These are phyloP conservation scores for Cossypha polioptera DNA, from an alignment of 2,797 vertebrate species.

Conservation along the genomic window DNA sequence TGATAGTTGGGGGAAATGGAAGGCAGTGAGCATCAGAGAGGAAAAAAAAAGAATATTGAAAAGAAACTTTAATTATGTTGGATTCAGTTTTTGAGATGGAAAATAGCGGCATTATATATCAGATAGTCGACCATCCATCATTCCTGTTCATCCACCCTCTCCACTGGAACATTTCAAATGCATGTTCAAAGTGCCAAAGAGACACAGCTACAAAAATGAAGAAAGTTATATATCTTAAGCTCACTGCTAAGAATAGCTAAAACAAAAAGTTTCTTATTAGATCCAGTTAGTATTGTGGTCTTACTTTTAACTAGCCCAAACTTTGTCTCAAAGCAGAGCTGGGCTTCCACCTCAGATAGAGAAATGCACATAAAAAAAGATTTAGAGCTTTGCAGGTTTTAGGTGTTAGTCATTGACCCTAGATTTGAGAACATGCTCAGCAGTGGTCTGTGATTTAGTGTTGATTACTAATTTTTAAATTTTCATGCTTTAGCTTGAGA, in stretches of 20 bases:
- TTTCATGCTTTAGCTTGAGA: not conserved
- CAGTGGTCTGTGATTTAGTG: not conserved
- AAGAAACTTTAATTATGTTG: constrained; percentile 59
- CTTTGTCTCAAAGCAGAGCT: not conserved
- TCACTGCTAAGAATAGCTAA: not conserved
- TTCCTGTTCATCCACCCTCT: not conserved
- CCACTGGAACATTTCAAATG: constrained; percentile 20
- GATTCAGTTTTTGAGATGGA: constrained; percentile 38
- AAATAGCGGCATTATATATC: not conserved
- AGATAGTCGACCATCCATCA: constrained; percentile 17
- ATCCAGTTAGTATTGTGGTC: not conserved
- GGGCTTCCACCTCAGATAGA: not conserved
- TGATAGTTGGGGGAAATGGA: constrained; percentile 42
- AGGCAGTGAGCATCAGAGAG: constrained; percentile 23
- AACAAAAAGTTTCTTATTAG: not conserved
- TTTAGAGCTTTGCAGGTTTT: not conserved
- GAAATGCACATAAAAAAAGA: not conserved
- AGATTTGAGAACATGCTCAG: not conserved
- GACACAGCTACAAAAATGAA: not conserved
- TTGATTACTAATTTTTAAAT: not conserved
- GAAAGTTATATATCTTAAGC: constrained; percentile 22
- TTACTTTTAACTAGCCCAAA: not conserved
- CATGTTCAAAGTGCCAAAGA: constrained; percentile 7
- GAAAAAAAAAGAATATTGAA: constrained; percentile 35
- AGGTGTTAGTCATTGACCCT: not conserved